Base-by-base conservation (phyloP, 1,140 invertebrate genomes). In the Gonatopus flavifemur region DNA sequence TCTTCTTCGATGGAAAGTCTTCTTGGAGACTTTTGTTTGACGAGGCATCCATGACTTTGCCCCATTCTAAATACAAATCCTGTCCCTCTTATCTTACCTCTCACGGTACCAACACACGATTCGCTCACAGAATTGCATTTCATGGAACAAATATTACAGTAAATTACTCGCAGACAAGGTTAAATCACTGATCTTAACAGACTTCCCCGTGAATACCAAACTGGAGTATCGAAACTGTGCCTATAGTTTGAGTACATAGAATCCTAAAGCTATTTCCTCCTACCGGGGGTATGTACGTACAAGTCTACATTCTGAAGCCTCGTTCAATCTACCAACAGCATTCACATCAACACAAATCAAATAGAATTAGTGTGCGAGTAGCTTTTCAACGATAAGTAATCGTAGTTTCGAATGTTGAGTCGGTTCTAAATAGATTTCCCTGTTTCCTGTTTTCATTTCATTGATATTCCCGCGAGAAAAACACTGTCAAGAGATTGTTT, bases 1-100 rank as follows among this genome's bases (percentile, higher is more conserved):
- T 67, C 48, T n/a, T n/a, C n/a, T 60, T 61, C 60, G 64, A 70
- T 69, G 67, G n/a, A 69, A 69, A 65, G 55, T 64, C 41, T 30
- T 41, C 45, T 45, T 12, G 41, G 62, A 57, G 63, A 57, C 59
- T 55, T 67, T 64, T 66, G 47, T 66, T 57, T 58, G 56, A 55
- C 53, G 54, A 56, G 52, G 44, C 57, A 49, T 39, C 41, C 53
- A 43, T 45, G 54, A n/a, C n/a, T n/a, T n/a, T n/a, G n/a, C n/a
- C n/a, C n/a, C n/a, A n/a, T n/a, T n/a, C n/a, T n/a, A n/a, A n/a
- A 48, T 47, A 22, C 51, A 42, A 52, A 51, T 36, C 53, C 33
- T 19, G 24, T 40, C 25, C 38, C 22, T 21, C 38, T 12, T 15
- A 22, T 25, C 25, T 40, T 40, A 21, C 22, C 20, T 40, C 24